phyloP scores from a whole-genome alignment of 2,888 invertebrate genomes.

The Syrphus vitripennis region DNA sequence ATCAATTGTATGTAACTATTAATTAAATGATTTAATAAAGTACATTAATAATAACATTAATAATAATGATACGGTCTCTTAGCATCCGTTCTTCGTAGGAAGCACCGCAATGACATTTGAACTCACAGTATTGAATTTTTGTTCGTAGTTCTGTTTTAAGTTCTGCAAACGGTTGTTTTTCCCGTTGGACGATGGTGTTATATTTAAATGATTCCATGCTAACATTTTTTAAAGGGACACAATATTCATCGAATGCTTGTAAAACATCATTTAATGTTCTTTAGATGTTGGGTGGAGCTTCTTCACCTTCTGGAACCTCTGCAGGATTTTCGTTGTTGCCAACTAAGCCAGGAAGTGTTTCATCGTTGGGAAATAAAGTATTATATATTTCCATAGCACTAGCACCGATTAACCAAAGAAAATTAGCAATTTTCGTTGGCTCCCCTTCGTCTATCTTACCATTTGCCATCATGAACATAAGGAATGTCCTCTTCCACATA shows the following conservation, averaged over 20 bases:
- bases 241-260: neutral
- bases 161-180: neutral
- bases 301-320: neutral
- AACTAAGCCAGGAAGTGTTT: slow-evolving; percentile 26
- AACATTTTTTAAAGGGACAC: slow-evolving; percentile 6
- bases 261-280: neutral
- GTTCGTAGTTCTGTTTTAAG: slow-evolving; percentile 29
- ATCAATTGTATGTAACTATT: too few relatives aligned
- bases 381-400: slow-evolving; percentile 55
- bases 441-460: slow-evolving; percentile 15
- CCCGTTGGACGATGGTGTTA: slow-evolving; percentile 43
- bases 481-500: slow-evolving; percentile 41
- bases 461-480: slow-evolving; percentile 40
- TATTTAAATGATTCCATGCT: slow-evolving; percentile 66
- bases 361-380: slow-evolving; percentile 60
- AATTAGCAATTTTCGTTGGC: slow-evolving; percentile 32
- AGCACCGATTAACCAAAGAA: slow-evolving; percentile 52
- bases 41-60: too few relatives aligned
- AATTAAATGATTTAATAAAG: too few relatives aligned
- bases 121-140: neutral
- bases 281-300: neutral
- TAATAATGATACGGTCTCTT: slow-evolving; percentile 68
- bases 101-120: slow-evolving; percentile 45
- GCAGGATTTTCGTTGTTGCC: slow-evolving; percentile 15
- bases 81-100: slow-evolving; percentile 69